phyloP scores from a whole-genome alignment of 2,888 invertebrate genomes.

The Agrilus mali region DNA sequence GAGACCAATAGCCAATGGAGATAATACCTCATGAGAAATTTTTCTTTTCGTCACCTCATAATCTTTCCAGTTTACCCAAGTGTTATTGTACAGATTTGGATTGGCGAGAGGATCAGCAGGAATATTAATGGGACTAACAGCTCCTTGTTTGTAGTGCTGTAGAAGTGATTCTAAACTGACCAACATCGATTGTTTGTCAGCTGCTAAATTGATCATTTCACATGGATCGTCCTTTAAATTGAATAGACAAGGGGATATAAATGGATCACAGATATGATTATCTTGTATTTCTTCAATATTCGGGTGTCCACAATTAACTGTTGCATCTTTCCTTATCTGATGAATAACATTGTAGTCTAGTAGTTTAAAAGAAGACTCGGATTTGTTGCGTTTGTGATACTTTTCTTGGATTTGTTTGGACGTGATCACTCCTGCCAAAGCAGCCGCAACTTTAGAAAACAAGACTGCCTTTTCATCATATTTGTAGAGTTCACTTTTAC shows the following conservation, averaged over 20 bases:
- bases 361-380: constrained; percentile 16
- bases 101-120: constrained; percentile 36
- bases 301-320: constrained; percentile 20
- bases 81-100: constrained; percentile 40
- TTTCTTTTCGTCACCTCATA: constrained; percentile 29
- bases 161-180: constrained; percentile 34
- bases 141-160: constrained; percentile 30
- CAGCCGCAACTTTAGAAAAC: constrained; percentile 33
- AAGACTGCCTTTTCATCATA: constrained; percentile 35
- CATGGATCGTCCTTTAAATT: constrained; percentile 40
- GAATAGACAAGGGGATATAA: constrained; percentile 36
- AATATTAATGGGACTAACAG: constrained; percentile 34
- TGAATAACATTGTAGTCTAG: constrained; percentile 18
- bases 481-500: constrained; percentile 24
- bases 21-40: constrained; percentile 18
- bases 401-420: constrained; percentile 35
- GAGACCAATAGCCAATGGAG: constrained; percentile 25
- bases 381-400: constrained; percentile 14
- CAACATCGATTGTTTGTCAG: constrained; percentile 28
- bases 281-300: constrained; percentile 20
- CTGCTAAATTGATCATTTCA: constrained; percentile 37
- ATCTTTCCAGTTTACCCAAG: constrained; percentile 48
- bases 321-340: constrained; percentile 22
- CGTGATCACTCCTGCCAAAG: constrained; percentile 37
- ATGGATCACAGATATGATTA: constrained; percentile 23